These are phyloP conservation scores for Metellina segmentata DNA, from an alignment of 2,888 invertebrate species.

Conservation along the genomic window DNA sequence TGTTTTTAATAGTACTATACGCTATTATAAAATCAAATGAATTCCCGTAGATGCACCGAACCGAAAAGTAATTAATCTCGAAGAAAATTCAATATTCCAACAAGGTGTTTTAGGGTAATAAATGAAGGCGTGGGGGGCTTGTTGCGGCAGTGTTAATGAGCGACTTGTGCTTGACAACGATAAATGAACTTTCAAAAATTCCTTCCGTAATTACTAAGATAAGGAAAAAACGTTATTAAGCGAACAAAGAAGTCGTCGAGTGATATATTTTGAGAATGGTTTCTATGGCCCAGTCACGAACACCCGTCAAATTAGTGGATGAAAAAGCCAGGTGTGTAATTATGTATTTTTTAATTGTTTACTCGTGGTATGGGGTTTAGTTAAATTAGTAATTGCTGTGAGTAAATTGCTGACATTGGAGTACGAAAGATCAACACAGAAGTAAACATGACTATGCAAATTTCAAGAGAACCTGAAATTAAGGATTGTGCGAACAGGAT, in stretches of 20 bases:
- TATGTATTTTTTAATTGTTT: neutral
- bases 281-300: neutral
- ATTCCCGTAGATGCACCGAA: neutral
- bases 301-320: neutral
- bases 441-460: no score
- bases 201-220: neutral
- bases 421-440: no score
- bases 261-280: neutral
- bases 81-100: neutral
- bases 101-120: neutral
- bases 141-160: neutral
- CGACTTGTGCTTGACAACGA: neutral
- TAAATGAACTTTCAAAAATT: neutral
- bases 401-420: no score
- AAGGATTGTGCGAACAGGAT: no score
- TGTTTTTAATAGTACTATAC: no score
- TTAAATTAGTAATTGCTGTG: no score
- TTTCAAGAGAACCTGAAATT: no score
- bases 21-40: no score
- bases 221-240: neutral
- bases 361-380: no score
- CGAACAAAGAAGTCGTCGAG: neutral
- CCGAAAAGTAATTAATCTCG: neutral
- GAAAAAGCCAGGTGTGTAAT: neutral
- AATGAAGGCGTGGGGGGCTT: neutral